Evolutionary conservation across 2,113 vertebrate species (phyloP).

Genomic region (Dendropsophus ebraccatus): DNA sequence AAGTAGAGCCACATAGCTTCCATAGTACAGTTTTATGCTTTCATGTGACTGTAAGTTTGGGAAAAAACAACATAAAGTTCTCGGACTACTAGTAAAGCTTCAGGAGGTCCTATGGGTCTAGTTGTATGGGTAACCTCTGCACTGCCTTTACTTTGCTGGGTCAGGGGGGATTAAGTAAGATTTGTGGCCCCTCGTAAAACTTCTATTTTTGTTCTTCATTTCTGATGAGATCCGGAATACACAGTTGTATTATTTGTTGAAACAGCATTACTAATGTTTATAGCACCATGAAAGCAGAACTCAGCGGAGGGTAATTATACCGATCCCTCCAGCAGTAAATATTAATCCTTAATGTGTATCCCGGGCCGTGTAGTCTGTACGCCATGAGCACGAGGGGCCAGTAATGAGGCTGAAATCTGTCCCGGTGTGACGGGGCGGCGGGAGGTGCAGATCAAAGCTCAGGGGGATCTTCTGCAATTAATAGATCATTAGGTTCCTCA

Average conservation of each 20-base stretch:
- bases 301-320: neutral
- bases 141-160: neutral
- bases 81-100: neutral
- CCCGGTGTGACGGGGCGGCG: neutral
- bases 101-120: neutral
- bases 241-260: neutral
- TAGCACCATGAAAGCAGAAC: neutral
- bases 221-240: neutral
- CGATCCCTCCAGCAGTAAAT: neutral
- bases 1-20: too few species aligned
- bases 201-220: neutral
- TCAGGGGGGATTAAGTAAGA: neutral
- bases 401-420: conserved; percentile 35
- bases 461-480: conserved; percentile 15
- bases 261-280: neutral
- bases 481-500: conserved; percentile 7
- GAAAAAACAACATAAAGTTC: neutral
- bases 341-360: conserved; percentile 23
- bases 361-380: neutral
- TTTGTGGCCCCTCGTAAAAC: neutral
- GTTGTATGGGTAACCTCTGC: neutral
- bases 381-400: neutral
- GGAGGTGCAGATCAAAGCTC: conserved; percentile 20
- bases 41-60: neutral
- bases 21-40: too few species aligned